Conservation (phyloP, 1,140 invertebrate species). For the Manduca sexta region DNA sequence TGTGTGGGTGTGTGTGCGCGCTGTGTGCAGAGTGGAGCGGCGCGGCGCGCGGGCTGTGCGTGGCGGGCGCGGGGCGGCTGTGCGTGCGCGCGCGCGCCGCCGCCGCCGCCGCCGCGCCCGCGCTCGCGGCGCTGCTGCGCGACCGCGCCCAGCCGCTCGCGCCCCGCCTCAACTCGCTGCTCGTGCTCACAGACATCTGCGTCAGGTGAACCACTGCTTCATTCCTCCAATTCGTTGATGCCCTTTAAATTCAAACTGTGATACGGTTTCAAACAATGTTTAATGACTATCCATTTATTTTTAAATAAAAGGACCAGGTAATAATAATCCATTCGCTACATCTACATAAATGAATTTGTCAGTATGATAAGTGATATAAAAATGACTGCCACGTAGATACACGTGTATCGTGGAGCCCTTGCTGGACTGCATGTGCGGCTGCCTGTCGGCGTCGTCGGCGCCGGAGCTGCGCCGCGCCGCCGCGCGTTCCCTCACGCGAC, state of each 20-base stretch:
- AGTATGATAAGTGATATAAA: no score
- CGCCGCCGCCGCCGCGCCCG: conserved; percentile 40
- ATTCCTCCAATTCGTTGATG: no score
- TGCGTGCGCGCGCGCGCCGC: conserved; percentile 49
- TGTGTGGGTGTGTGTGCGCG: not conserved
- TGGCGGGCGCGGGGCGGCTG: conserved; percentile 51
- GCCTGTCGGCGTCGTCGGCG: conserved; percentile 22
- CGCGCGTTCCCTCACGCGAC: conserved; percentile 39
- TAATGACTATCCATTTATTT: no score
- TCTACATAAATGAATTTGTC: no score
- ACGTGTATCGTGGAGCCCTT: conserved; percentile 57
- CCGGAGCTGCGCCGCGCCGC: conserved; percentile 38
- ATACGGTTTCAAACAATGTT: no score
- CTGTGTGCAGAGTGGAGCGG: conserved; percentile 26
- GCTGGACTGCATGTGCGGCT: conserved; percentile 40
- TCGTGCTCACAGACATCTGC: conserved; percentile 59
- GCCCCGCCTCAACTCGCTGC: conserved; percentile 52
- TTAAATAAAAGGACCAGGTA: no score
- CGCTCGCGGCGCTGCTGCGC: conserved; percentile 37
- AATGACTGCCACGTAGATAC: no score
- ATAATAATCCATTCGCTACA: no score
- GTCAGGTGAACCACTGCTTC: conserved; percentile 34
- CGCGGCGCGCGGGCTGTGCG: conserved; percentile 17
- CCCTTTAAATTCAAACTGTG: no score
- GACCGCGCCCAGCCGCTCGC: conserved; percentile 30